phyloP scores from a whole-genome alignment of 1,140 invertebrate genomes.

The Cyclina sinensis region DNA sequence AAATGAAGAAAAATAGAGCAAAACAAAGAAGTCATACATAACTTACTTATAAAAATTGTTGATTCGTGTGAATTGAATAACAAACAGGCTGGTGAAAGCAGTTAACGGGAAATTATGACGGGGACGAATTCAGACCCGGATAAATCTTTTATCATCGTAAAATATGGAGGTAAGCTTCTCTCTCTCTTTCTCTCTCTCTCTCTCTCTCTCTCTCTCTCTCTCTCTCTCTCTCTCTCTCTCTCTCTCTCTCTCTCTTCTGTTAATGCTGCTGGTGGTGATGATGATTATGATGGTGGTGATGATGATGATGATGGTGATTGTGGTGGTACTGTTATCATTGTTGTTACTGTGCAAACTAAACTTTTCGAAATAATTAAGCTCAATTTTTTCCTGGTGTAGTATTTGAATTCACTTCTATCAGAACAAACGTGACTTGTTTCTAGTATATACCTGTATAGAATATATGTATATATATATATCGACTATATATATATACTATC shows the following conservation, averaged over 20 bases:
- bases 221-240: no score
- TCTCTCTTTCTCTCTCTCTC: background rate
- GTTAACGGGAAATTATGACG: slow-evolving; percentile 7
- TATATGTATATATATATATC: no score
- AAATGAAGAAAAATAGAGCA: background rate
- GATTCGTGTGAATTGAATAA: background rate
- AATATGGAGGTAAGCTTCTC: slow-evolving; percentile 57
- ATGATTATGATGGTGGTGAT: background rate
- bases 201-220: no score
- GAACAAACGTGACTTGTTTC: no score
- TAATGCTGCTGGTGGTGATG: no score
- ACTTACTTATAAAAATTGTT: background rate
- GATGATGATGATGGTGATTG: background rate
- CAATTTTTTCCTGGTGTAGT: no score
- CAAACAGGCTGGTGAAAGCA: background rate
- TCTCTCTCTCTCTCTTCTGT: no score
- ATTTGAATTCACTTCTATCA: no score
- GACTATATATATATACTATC: no score
- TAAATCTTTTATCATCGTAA: slow-evolving; percentile 59
- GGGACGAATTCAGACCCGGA: slow-evolving; percentile 18
- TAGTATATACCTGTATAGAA: no score
- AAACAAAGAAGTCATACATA: background rate
- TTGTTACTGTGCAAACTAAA: no score
- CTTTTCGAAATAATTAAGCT: no score
- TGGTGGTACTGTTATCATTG: background rate